phyloP scores from a whole-genome alignment of 2,888 invertebrate species.

The Mactromeris polynyma region DNA sequence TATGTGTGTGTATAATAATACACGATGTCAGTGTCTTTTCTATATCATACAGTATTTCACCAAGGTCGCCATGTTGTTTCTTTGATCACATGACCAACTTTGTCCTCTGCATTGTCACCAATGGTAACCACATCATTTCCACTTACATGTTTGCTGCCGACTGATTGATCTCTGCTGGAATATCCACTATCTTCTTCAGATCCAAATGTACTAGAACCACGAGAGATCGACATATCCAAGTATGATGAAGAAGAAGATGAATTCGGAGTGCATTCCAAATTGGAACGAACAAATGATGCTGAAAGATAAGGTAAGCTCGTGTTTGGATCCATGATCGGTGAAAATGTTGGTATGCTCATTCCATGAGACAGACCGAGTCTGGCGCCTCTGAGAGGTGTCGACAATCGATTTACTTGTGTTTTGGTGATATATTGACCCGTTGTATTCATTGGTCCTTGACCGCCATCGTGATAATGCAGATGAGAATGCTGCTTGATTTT shows the following conservation, averaged over 20 bases:
- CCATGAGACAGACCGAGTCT: neutral
- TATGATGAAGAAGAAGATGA: neutral
- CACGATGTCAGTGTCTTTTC: too few relatives aligned
- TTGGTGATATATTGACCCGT: neutral
- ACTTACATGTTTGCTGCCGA: neutral
- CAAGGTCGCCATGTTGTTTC: conserved; percentile 33
- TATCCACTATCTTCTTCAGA: neutral
- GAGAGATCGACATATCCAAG: neutral
- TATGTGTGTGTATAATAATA: too few relatives aligned
- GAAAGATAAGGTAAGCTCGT: conserved; percentile 7
- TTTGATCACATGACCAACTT: conserved; percentile 42
- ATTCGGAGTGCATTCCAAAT: neutral
- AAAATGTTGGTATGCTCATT: conserved; percentile 3
- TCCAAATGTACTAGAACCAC: neutral
- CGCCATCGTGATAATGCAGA: neutral
- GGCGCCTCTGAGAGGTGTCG: neutral
- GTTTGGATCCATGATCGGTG: conserved; percentile 6
- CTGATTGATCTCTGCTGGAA: neutral
- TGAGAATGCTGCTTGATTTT: neutral
- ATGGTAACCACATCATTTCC: conserved; percentile 15
- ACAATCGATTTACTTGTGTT: neutral
- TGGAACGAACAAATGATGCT: neutral
- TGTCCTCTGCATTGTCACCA: conserved; percentile 8
- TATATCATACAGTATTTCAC: neutral
- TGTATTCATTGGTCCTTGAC: neutral